Evolutionary conservation across 2,888 invertebrate genomes (phyloP).

Genomic region (Agrotis ipsilon): DNA sequence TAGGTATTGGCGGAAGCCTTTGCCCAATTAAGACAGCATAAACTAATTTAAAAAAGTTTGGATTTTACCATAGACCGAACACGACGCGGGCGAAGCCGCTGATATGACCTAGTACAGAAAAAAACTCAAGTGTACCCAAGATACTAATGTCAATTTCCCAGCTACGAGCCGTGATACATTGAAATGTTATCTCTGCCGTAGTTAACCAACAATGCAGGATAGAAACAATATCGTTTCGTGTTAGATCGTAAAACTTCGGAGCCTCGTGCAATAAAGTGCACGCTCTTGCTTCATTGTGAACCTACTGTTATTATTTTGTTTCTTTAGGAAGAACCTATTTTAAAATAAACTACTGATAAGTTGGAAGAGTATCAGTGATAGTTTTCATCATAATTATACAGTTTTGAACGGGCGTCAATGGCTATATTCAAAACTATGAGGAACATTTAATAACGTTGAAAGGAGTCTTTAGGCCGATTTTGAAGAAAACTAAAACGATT

Average conservation of each 20-base stretch:
- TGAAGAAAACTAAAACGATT: too few relatives aligned
- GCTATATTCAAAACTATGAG: too few relatives aligned
- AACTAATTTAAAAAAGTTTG: too few relatives aligned
- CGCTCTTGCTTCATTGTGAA: constrained; percentile 35
- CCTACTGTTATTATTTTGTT: constrained; percentile 25
- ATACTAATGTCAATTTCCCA: background rate
- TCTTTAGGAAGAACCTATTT: constrained; percentile 13
- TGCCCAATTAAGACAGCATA: too few relatives aligned
- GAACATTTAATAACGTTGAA: too few relatives aligned
- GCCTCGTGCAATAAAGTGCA: constrained; percentile 35
- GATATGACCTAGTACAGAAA: too few relatives aligned
- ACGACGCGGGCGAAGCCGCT: too few relatives aligned
- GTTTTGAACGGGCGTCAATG: too few relatives aligned
- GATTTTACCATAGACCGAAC: too few relatives aligned
- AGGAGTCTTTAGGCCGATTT: too few relatives aligned
- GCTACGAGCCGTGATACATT: constrained; percentile 1
- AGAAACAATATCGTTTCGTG: constrained; percentile 18
- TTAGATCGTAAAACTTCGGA: constrained; percentile 23
- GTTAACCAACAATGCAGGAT: constrained; percentile 20
- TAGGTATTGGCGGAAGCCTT: too few relatives aligned
- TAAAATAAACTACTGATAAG: background rate
- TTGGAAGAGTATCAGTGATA: background rate
- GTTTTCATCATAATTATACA: too few relatives aligned
- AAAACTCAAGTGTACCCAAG: background rate
- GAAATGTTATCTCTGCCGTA: background rate